Evolutionary conservation across 2,888 invertebrate species (phyloP).

Genomic region (Thymelicus acteon): DNA sequence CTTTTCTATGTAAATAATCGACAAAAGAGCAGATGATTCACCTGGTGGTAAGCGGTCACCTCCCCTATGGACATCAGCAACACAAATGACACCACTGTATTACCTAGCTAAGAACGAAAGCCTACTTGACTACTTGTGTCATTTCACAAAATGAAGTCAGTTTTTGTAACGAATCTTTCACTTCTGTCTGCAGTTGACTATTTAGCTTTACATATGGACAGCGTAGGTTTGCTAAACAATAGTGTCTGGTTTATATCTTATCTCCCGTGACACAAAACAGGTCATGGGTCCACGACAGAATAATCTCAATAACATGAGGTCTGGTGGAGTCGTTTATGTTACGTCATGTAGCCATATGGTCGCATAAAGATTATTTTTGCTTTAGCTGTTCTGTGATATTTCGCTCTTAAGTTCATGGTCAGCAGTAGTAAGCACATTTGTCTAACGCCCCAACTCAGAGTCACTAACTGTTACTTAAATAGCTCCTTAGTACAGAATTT

Average conservation of each 20-base stretch:
- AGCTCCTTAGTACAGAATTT: too few species aligned
- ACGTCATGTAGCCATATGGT: constrained; percentile 43
- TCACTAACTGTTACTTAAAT: too few species aligned
- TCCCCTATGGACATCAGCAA: too few species aligned
- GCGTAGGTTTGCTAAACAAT: constrained; percentile 26
- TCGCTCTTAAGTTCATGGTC: constrained; percentile 25
- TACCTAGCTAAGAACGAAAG: too few species aligned
- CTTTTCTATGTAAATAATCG: too few species aligned
- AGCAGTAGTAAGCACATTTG: not conserved
- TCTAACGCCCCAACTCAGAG: too few species aligned
- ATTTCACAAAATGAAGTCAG: not conserved
- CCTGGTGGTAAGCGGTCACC: too few species aligned
- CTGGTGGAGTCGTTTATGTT: constrained; percentile 39
- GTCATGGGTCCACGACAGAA: constrained; percentile 14
- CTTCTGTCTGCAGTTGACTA: not conserved
- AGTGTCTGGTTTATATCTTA: constrained; percentile 11
- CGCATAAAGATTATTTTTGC: constrained; percentile 6
- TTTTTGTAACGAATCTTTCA: not conserved
- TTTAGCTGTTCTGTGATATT: constrained; percentile 32
- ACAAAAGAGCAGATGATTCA: too few species aligned
- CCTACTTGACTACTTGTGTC: too few species aligned
- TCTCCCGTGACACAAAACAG: constrained; percentile 29
- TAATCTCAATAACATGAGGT: constrained; percentile 40
- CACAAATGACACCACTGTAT: too few species aligned
- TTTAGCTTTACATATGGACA: not conserved